Percentiles rank a stretch among this genome's conserved stretches.
Conservation (phyloP, 2,797 vertebrate genomes). For the Hoplostethus atlanticus region DNA sequence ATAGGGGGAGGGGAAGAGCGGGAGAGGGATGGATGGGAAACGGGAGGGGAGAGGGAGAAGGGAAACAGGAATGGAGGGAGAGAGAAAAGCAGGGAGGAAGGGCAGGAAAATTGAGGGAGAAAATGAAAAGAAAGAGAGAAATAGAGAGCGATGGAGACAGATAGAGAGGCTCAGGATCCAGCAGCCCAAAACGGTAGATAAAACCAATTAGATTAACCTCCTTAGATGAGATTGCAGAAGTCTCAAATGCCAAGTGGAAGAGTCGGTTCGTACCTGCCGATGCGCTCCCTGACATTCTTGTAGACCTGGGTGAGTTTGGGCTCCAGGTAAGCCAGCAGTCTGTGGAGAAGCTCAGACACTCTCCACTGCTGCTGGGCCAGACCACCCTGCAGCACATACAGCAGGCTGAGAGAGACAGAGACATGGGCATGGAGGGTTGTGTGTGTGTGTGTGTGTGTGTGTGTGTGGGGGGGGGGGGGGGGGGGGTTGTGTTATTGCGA, state of each 20-base stretch:
- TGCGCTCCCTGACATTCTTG: conserved; percentile 97
- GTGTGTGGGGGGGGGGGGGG: background rate
- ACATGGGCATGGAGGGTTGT: conserved; percentile 1
- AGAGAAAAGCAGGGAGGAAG: background rate
- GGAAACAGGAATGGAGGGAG: background rate
- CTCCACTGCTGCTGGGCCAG: conserved; percentile 98
- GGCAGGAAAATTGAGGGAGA: background rate
- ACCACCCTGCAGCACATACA: conserved; percentile 97
- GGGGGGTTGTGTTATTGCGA: conserved; percentile 43
- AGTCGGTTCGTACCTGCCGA: conserved; percentile 89
- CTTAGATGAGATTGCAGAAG: conserved; percentile 43
- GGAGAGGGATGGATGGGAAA: background rate
- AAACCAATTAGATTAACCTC: conserved; percentile 48
- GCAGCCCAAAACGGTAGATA: conserved; percentile 16
- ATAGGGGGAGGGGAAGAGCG: background rate
- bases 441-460: too few species aligned
- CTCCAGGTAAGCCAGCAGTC: conserved; percentile 93
- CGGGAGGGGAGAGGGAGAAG: too few species aligned
- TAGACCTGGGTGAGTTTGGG: conserved; percentile 98
- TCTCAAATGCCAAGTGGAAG: conserved; percentile 1
- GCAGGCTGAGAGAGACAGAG: conserved; percentile 74
- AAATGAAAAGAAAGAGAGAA: too few species aligned
- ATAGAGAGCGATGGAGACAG: background rate
- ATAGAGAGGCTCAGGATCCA: conserved; percentile 4
- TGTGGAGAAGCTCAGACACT: conserved; percentile 93